These are phyloP conservation scores for Boloria selene DNA, from an alignment of 2,888 invertebrate genomes.

Conservation along the genomic window DNA sequence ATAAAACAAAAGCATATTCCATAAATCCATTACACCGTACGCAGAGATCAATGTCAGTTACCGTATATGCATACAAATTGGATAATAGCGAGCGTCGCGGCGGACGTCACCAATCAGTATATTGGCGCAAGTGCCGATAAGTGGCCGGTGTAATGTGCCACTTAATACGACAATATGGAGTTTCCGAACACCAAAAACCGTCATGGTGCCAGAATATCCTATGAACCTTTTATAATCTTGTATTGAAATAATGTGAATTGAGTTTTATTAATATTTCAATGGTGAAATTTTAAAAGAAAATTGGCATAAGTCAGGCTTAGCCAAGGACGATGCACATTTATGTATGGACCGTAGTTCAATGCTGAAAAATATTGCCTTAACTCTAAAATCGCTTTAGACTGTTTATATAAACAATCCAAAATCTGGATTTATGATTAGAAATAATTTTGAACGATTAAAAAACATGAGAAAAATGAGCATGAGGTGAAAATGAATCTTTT, in stretches of 20 bases:
- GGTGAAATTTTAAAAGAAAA: too few relatives aligned
- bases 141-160: slow-evolving; percentile 61
- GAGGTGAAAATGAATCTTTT: too few relatives aligned
- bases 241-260: not conserved
- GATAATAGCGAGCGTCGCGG: slow-evolving; percentile 61
- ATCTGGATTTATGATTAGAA: too few relatives aligned
- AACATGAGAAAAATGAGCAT: too few relatives aligned
- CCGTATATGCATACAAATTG: slow-evolving; percentile 56
- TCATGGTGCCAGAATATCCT: slow-evolving; percentile 12
- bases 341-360: too few relatives aligned
- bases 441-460: too few relatives aligned
- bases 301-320: too few relatives aligned
- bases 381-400: too few relatives aligned
- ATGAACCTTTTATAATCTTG: not conserved
- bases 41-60: slow-evolving; percentile 44
- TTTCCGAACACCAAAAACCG: slow-evolving; percentile 58
- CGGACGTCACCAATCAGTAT: slow-evolving; percentile 73
- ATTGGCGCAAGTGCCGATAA: slow-evolving; percentile 61
- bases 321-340: too few relatives aligned
- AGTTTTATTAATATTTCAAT: too few relatives aligned
- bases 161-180: slow-evolving; percentile 60
- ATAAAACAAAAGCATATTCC: slow-evolving; percentile 11
- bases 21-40: slow-evolving; percentile 19
- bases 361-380: too few relatives aligned
- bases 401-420: too few relatives aligned